Evolutionary conservation across 2,797 vertebrate species (phyloP).

Genomic region (Graptemys geographica): DNA sequence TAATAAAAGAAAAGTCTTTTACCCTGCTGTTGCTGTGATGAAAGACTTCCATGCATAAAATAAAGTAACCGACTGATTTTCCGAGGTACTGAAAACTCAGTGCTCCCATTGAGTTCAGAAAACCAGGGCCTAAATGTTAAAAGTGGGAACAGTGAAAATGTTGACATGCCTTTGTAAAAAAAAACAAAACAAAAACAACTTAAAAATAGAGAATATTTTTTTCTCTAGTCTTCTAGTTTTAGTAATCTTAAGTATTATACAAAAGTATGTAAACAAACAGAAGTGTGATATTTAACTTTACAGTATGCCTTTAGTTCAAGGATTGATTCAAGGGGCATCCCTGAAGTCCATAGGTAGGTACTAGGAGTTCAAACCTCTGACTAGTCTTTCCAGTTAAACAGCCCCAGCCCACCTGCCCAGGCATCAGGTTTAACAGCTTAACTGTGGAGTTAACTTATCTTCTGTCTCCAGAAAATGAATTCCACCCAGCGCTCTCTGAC

Average conservation of each 20-base stretch:
- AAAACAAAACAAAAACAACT: not conserved
- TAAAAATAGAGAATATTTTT: not conserved
- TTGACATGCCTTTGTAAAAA: not conserved
- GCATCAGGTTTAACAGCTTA: constrained; percentile 73
- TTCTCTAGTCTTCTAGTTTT: not conserved
- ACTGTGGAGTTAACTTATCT: constrained; percentile 56
- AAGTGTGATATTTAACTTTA: not conserved
- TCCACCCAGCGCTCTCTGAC: constrained; percentile 71
- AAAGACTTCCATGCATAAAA: not conserved
- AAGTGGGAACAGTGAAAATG: not conserved
- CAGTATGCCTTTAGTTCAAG: not conserved
- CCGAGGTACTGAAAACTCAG: not conserved
- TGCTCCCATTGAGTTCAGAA: not conserved
- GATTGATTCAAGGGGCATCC: not conserved
- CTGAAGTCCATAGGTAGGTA: constrained; percentile 3
- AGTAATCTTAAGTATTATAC: not conserved
- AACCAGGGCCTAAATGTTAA: not conserved
- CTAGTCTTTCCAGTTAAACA: constrained; percentile 73
- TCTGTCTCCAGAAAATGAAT: constrained; percentile 70
- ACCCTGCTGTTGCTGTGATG: constrained; percentile 8
- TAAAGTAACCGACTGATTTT: not conserved
- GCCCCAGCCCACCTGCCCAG: constrained; percentile 66
- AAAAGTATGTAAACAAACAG: not conserved
- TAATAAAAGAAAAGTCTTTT: not conserved
- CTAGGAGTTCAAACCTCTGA: constrained; percentile 35